Base-by-base conservation (phyloP, 2,113 vertebrate genomes). In the Limnothrissa miodon region DNA sequence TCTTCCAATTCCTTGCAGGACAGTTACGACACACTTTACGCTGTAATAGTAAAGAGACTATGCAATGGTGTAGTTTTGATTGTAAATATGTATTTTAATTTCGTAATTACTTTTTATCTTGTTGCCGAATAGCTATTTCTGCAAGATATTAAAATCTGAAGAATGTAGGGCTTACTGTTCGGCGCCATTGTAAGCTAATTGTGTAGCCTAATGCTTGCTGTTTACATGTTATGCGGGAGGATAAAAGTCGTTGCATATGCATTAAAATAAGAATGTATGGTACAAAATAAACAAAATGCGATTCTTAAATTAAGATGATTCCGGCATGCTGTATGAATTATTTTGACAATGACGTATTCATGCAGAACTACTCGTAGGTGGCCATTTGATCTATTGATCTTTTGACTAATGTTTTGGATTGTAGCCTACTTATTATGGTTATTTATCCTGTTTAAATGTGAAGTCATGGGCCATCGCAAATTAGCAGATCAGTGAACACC, bases 141-240 rank as follows among this genome's bases (percentile, higher is more conserved):
- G 62, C 42, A 66, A 83, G 48, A 79, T 29, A 17, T 19, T 39
- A 78, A 82, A 82, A 45, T 5, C 39, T 46, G 39, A 81, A 84
- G 84, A 36, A 79, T 87, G 78, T 45, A 83, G 45, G 78, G 79
- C 84, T 87, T 86, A 79, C 81, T 80, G 79, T 88, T 86, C 79
- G 70, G 80, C 59, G 19, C 78, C 82, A 83, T 85, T 84, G 82
- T 84, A 83, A 80, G 83, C 70, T 84, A 82, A 70, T 84, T 88
- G 82, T 88, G 80, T 85, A n/a, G n/a, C n/a, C n/a, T n/a, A 44
- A 82, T 86, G 89, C 83, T 90, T 86, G 83, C 80, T 85, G 86
- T 87, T 88, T 87, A 87, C 84, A 85, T 86, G 83, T 87, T 53
- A 85, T 80, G 87, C 87, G 56, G 82, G 66, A 39, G 53, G 56